Evolutionary conservation across 2,113 vertebrate species (phyloP).

Genomic region (Vulpes vulpes): DNA sequence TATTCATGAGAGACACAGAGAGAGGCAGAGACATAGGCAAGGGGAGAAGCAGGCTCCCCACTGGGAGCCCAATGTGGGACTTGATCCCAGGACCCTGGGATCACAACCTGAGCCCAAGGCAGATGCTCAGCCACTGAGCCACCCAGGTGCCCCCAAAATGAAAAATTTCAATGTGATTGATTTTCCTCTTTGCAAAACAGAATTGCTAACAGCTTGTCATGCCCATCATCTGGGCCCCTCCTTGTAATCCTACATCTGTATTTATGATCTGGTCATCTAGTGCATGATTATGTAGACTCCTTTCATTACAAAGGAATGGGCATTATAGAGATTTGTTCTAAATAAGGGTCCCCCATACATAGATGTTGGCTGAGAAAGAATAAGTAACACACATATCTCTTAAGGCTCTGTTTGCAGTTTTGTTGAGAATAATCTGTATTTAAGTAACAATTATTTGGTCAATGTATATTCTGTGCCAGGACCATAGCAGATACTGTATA

Average conservation of each 20-base stretch:
- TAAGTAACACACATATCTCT: not conserved
- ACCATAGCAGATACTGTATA: not conserved
- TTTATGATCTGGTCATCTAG: not conserved
- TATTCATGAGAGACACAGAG: too few species aligned
- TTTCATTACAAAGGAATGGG: not conserved
- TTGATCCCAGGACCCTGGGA: too few species aligned
- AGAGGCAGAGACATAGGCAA: too few species aligned
- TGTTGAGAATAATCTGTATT: slow-evolving; percentile 8
- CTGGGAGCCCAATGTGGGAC: too few species aligned
- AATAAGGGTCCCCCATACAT: not conserved
- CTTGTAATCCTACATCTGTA: not conserved
- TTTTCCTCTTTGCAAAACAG: slow-evolving; percentile 48
- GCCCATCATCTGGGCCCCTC: not conserved
- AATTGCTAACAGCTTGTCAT: not conserved
- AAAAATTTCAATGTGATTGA: not conserved
- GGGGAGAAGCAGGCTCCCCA: too few species aligned
- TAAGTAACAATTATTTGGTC: not conserved
- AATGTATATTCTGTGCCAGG: not conserved
- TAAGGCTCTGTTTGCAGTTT: not conserved
- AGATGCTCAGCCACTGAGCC: too few species aligned
- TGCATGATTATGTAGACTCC: not conserved
- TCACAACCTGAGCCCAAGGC: too few species aligned
- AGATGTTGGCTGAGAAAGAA: not conserved
- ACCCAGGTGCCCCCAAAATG: not conserved
- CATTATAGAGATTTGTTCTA: not conserved